These are phyloP conservation scores for Wasmannia auropunctata DNA, from an alignment of 1,140 invertebrate genomes.

Conservation along the genomic window DNA sequence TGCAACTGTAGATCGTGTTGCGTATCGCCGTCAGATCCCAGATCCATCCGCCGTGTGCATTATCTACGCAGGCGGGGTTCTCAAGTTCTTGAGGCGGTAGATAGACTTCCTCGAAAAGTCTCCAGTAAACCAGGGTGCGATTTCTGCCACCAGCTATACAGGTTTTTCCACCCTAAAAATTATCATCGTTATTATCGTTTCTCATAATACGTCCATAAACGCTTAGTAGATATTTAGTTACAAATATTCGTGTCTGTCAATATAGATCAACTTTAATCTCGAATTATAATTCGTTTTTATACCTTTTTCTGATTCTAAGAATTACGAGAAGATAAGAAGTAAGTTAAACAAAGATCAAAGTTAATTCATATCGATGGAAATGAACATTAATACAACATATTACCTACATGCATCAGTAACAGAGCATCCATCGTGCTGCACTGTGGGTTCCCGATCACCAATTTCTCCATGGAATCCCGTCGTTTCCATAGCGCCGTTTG, in stretches of 20 bases:
- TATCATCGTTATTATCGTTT: not conserved
- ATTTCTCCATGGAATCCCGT: constrained; percentile 66
- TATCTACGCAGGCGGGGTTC: constrained; percentile 45
- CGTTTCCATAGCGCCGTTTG: constrained; percentile 76
- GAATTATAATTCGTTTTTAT: no score
- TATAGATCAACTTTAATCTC: no score
- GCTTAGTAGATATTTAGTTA: no score
- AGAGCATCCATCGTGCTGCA: constrained; percentile 80
- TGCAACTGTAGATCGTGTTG: constrained; percentile 81
- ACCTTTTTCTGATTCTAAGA: no score
- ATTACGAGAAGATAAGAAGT: no score
- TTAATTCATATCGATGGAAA: no score
- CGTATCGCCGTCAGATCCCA: constrained; percentile 80
- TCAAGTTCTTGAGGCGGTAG: constrained; percentile 17
- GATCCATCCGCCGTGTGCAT: constrained; percentile 83
- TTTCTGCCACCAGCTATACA: constrained; percentile 82
- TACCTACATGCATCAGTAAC: constrained; percentile 79
- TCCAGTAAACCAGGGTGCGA: constrained; percentile 77
- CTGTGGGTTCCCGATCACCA: constrained; percentile 72
- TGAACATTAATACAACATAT: no score
- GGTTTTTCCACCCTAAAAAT: constrained; percentile 74
- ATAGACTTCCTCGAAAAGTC: constrained; percentile 68
- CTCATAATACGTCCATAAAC: not conserved
- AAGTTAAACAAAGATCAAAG: no score
- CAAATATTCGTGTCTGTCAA: no score